A percentile compares a stretch with the other conserved stretches of the same genome.
Evolutionary conservation across 2,797 vertebrate genomes (phyloP).

Genomic region (Ceryle rudis): DNA sequence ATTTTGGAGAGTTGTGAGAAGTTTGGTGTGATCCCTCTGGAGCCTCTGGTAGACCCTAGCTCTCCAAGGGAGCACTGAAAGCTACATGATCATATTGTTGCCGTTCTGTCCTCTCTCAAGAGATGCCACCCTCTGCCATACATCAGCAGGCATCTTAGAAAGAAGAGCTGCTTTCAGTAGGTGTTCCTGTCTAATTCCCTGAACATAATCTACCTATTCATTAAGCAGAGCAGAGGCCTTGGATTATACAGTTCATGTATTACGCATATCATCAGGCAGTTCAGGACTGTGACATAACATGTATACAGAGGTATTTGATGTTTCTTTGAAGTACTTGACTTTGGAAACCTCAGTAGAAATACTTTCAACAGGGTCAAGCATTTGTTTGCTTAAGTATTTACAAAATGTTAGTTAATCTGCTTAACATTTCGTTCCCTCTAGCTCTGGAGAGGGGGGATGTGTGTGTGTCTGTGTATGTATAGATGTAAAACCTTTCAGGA

Average conservation of each 20-base stretch:
- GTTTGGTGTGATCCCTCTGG: background rate
- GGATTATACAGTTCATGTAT: background rate
- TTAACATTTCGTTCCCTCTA: background rate
- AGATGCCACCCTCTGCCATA: background rate
- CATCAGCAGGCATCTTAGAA: background rate
- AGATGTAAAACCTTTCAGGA: background rate
- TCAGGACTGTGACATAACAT: background rate
- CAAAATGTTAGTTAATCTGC: background rate
- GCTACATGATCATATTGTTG: fast-evolving
- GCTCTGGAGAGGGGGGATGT: background rate
- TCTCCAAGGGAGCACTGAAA: background rate
- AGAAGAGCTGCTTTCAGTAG: background rate
- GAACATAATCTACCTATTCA: background rate
- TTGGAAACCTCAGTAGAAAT: background rate
- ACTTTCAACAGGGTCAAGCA: background rate
- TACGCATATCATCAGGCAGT: background rate
- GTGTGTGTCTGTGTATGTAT: background rate
- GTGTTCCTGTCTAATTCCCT: background rate
- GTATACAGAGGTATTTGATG: background rate
- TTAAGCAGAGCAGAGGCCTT: background rate
- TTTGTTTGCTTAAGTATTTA: background rate
- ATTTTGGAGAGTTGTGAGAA: background rate
- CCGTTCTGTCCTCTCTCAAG: background rate
- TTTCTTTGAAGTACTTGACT: background rate
- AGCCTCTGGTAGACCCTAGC: background rate